phyloP scores from a whole-genome alignment of 2,888 invertebrate species.

The Ennomos erosarius region DNA sequence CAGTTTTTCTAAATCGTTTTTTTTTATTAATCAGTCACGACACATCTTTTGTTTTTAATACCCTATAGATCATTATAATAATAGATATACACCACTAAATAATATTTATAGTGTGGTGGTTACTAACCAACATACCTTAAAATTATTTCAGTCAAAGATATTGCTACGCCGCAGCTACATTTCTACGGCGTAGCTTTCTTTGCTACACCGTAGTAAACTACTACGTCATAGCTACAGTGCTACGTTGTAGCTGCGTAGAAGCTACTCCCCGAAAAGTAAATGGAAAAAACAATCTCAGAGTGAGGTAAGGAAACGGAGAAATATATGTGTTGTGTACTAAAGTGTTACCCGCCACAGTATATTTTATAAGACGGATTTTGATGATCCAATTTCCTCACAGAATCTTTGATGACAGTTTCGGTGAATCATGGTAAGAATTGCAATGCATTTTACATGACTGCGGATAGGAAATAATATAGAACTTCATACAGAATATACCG shows the following conservation, averaged over 20 bases:
- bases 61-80: too few species aligned
- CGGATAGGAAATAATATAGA: too few species aligned
- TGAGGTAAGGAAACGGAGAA: constrained; percentile 12
- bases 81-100: too few species aligned
- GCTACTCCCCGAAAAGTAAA: constrained; percentile 9
- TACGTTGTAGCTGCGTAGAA: constrained; percentile 5
- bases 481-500: too few species aligned
- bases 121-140: too few species aligned
- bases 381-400: constrained; percentile 46
- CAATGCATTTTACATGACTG: constrained; percentile 48
- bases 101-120: too few species aligned
- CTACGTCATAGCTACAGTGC: neutral
- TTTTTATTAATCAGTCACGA: too few species aligned
- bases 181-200: too few species aligned
- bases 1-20: too few species aligned
- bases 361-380: constrained; percentile 42
- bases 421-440: constrained; percentile 46
- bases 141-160: too few species aligned
- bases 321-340: constrained; percentile 17
- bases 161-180: too few species aligned
- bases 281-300: constrained; percentile 18
- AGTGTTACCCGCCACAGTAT: constrained; percentile 37
- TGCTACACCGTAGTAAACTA: neutral
- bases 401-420: constrained; percentile 46
- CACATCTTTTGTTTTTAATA: too few species aligned